Evolutionary conservation across 2,888 invertebrate genomes (phyloP), one percentile per base, ranked within the genome.

Genomic region (Rhamnusium bicolor): DNA sequence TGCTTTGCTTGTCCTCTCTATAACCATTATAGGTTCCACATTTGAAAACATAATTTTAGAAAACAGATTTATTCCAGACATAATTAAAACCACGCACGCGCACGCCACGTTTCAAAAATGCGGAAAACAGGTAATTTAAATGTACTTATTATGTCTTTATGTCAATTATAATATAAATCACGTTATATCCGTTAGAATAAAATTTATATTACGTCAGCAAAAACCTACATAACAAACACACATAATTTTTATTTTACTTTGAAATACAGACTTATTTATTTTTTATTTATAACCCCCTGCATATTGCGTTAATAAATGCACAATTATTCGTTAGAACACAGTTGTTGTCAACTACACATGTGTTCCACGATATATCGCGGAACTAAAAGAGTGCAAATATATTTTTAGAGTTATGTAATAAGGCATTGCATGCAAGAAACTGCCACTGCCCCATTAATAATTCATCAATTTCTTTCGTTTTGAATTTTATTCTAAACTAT

Each of bases 381-480:
- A 68, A 68, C 72, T 68, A 69, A 72, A 72, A 69, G 69, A 73
- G 73, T 72, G 71, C 69, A 69, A 69, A 69, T 69, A 69, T 67
- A 73, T 73, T 73, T 73, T 77, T 73, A 65, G 67, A 75, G 70
- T 75, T 77, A 77, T 71, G 72, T 72, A 78, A 78, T 73, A 76
- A 69, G 69, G 74, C 79, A 77, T 78, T 72, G 78, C 78, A 78
- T 79, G 79, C 70, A 67, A 69, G 47, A 70, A 77, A 77, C 72
- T 70, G 73, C 77, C 73, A 72, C 70, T 53, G 68, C 71, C 29
- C 47, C 79, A 79, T 79, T 79, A 79, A 79, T 77, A 77, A 79
- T 79, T 77, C 79, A 79, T 76, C 77, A 77, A 75, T 79, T 79
- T 79, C 79, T 79, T 77, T 75, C 73, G 63, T 74, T 67, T 74